Base-by-base conservation (phyloP, 2,888 invertebrate genomes). In the Lomographa bimaculata region DNA sequence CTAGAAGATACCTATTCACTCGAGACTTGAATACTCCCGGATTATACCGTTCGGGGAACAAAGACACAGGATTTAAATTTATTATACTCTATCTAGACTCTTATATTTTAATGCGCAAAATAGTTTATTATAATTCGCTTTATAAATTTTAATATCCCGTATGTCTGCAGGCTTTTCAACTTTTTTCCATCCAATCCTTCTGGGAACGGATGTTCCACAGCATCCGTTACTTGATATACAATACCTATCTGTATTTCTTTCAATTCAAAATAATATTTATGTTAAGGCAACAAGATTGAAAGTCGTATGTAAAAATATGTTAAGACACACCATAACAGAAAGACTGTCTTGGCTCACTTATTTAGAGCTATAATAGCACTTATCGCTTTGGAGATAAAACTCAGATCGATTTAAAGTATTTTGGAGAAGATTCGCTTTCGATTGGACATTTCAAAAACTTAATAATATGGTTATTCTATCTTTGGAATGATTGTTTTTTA, bases 131-230 rank as follows among this genome's bases (percentile, higher is more conserved):
- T n/a, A n/a, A n/a, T n/a, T n/a, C n/a, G n/a, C n/a, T n/a, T n/a
- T n/a, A n/a, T n/a, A n/a, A n/a, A n/a, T n/a, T n/a, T n/a, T n/a
- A n/a, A n/a, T n/a, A n/a, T n/a, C n/a, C 66, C 39, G 57, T 66
- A 50, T 62, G 60, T 64, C 50, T 38, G 25, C 14, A 30, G 7
- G 35, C 49, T 60, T 64, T 61, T 61, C 53, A 52, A 50, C 42
- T 42, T 57, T 65, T 72, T 76, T 66, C 57, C 63, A 56, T 55
- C 60, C 75, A 72, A 75, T 79, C 78, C 77, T 82, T 81, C 81
- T 85, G 85, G 74, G 85, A 86, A 84, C 85, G 85, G 85, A 86
- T 84, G 82, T 77, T 45, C 60, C 59, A 58, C 60, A 64, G 74
- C 75, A 78, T 74, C 79, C 78, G 79, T 72, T 78, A 61, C 57